These are phyloP conservation scores for Drosophila neotestacea DNA, from an alignment of 2,888 invertebrate genomes.

Conservation along the genomic window DNA sequence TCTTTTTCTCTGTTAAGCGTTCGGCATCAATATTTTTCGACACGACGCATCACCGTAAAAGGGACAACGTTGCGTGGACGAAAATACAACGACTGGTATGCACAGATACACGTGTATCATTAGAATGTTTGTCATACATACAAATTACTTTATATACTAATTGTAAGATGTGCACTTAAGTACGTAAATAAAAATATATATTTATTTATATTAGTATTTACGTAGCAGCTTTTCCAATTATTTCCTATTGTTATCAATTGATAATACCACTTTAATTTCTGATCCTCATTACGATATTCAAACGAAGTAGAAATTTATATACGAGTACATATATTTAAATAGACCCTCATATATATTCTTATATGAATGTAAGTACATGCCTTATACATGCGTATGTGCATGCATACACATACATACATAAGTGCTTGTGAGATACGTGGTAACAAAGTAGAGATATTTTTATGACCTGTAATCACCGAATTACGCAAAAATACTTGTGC, in stretches of 20 bases:
- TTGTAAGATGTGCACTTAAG: slow-evolving; percentile 2
- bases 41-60: too few relatives aligned
- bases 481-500: slow-evolving; percentile 8
- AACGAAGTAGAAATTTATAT: slow-evolving; percentile 6
- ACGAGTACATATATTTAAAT: not conserved
- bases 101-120: slow-evolving; percentile 30
- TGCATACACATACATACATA: not conserved
- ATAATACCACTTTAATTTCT: not conserved
- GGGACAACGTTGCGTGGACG: too few relatives aligned
- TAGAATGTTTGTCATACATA: slow-evolving; percentile 1
- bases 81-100: too few relatives aligned
- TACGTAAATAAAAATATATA: too few relatives aligned
- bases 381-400: not conserved
- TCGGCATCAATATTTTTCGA: too few relatives aligned
- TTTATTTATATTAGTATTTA: slow-evolving; percentile 3
- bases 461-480: slow-evolving; percentile 14
- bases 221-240: slow-evolving; percentile 2
- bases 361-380: not conserved
- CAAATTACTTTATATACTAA: slow-evolving; percentile 14
- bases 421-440: slow-evolving; percentile 11
- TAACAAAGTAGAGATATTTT: slow-evolving; percentile 26
- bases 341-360: slow-evolving; percentile 5
- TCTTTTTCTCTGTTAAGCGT: too few relatives aligned
- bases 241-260: slow-evolving; percentile 1
- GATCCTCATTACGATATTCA: slow-evolving; percentile 7